These are phyloP conservation scores for Archocentrus centrarchus DNA, from an alignment of 2,113 vertebrate species.

Conservation along the genomic window DNA sequence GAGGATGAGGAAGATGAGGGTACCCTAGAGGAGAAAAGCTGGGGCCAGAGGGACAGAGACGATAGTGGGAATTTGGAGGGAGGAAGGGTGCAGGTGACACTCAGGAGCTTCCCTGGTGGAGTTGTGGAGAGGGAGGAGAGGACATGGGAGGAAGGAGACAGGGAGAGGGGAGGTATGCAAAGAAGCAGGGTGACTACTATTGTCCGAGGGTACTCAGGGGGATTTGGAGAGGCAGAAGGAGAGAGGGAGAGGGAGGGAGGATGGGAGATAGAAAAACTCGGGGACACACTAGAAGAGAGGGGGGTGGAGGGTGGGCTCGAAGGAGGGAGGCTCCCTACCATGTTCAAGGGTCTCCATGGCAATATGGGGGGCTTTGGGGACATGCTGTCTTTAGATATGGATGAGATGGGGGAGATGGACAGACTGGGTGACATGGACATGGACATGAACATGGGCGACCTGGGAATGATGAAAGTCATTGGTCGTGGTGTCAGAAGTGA, in stretches of 20 bases:
- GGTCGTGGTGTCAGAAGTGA: slow-evolving; percentile 69
- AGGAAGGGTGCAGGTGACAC: slow-evolving; percentile 76
- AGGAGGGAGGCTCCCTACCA: slow-evolving; percentile 67
- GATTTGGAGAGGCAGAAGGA: slow-evolving; percentile 63
- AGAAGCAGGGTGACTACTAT: slow-evolving; percentile 77
- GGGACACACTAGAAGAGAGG: slow-evolving; percentile 57
- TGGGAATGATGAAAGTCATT: slow-evolving; percentile 66
- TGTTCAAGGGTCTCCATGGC: slow-evolving; percentile 75
- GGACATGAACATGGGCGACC: slow-evolving; percentile 66
- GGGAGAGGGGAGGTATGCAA: slow-evolving; percentile 68
- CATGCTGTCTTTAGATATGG: slow-evolving; percentile 91
- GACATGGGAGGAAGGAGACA: slow-evolving; percentile 72
- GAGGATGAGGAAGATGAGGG: slow-evolving; percentile 68
- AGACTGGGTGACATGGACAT: slow-evolving; percentile 70
- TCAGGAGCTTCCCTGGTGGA: slow-evolving; percentile 75
- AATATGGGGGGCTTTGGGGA: slow-evolving; percentile 90
- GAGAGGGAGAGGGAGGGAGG: slow-evolving; percentile 60
- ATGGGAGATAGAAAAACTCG: slow-evolving; percentile 68
- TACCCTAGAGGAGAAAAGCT: slow-evolving; percentile 63
- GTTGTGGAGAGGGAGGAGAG: slow-evolving; percentile 75
- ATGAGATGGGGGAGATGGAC: slow-evolving; percentile 72
- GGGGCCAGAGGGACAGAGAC: slow-evolving; percentile 62
- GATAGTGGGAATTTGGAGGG: slow-evolving; percentile 67
- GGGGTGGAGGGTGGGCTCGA: slow-evolving; percentile 60
- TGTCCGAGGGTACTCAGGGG: slow-evolving; percentile 71